These are phyloP conservation scores for Ecliptopera silaceata DNA, from an alignment of 2,888 invertebrate species.

Conservation along the genomic window DNA sequence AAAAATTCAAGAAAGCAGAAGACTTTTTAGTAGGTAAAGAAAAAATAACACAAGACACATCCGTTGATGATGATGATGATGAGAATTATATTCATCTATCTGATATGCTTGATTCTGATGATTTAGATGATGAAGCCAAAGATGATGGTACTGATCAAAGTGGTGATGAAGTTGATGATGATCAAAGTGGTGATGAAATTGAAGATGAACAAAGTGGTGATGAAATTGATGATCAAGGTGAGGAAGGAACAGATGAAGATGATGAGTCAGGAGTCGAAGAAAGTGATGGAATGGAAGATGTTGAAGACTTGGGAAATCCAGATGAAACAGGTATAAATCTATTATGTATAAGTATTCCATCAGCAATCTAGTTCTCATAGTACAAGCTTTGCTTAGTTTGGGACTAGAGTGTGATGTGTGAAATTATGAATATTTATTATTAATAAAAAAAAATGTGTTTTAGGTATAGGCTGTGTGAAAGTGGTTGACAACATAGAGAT, in stretches of 20 bases:
- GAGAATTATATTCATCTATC: slow-evolving; percentile 68
- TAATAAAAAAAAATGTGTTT: slow-evolving; percentile 29
- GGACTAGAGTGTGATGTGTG: no score
- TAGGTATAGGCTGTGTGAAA: slow-evolving; percentile 84
- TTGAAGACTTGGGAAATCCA: slow-evolving; percentile 49
- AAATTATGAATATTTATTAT: no score
- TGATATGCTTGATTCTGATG: slow-evolving; percentile 69
- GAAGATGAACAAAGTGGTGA: slow-evolving; percentile 37
- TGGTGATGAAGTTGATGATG: slow-evolving; percentile 31
- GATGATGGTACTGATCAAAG: slow-evolving; percentile 26
- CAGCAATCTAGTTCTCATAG: no score
- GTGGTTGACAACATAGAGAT: slow-evolving; percentile 80
- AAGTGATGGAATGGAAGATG: slow-evolving; percentile 31
- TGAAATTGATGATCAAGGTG: slow-evolving; percentile 15
- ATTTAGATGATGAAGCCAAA: slow-evolving; percentile 54
- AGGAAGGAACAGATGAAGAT: slow-evolving; percentile 21
- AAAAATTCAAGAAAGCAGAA: slow-evolving; percentile 40
- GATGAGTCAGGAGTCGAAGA: slow-evolving; percentile 31
- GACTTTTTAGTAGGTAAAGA: slow-evolving; percentile 67
- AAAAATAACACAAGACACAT: slow-evolving; percentile 57
- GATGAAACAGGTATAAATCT: slow-evolving; percentile 40
- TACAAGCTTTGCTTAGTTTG: no score
- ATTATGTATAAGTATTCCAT: no score
- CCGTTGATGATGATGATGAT: slow-evolving; percentile 66
- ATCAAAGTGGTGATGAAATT: slow-evolving; percentile 40